Conservation (phyloP, 1,140 invertebrate species). For the Eumeta japonica region DNA sequence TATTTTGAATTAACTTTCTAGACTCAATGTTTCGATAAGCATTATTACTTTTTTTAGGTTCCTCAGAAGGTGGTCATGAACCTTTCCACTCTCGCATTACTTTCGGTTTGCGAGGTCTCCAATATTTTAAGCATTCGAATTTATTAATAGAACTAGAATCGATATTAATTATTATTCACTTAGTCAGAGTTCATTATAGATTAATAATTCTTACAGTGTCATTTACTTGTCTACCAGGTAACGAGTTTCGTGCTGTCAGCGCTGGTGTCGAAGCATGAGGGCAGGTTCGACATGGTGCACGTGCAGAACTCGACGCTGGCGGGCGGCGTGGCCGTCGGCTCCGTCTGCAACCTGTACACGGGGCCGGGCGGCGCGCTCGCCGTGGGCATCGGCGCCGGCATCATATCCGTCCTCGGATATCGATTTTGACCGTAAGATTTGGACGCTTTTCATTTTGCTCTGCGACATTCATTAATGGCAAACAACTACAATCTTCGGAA, state of each 20-base stretch:
- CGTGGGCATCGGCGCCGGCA: conserved; percentile 77
- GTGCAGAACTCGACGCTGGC: conserved; percentile 89
- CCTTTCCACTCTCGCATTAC: too few species aligned
- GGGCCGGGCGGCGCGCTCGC: conserved; percentile 81
- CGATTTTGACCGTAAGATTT: conserved; percentile 74
- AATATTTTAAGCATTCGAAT: too few species aligned
- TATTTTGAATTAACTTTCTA: too few species aligned
- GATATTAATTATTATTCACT: too few species aligned
- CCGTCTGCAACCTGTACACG: conserved; percentile 78
- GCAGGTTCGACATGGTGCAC: conserved; percentile 89
- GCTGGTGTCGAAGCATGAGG: conserved; percentile 64
- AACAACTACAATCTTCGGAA: too few species aligned
- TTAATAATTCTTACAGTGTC: conserved; percentile 1
- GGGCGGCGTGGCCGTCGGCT: conserved; percentile 70
- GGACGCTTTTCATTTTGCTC: too few species aligned
- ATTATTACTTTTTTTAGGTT: too few species aligned
- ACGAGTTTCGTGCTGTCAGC: conserved; percentile 82
- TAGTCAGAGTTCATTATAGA: conserved; percentile 1
- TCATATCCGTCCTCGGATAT: conserved; percentile 84
- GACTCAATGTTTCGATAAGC: too few species aligned
- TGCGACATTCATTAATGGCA: too few species aligned
- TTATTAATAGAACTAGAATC: too few species aligned
- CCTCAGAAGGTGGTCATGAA: too few species aligned
- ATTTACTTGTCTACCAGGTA: conserved; percentile 59
- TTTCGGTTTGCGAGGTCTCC: too few species aligned